Base-by-base conservation (phyloP, 2,113 vertebrate genomes). In the Candoia aspera region DNA sequence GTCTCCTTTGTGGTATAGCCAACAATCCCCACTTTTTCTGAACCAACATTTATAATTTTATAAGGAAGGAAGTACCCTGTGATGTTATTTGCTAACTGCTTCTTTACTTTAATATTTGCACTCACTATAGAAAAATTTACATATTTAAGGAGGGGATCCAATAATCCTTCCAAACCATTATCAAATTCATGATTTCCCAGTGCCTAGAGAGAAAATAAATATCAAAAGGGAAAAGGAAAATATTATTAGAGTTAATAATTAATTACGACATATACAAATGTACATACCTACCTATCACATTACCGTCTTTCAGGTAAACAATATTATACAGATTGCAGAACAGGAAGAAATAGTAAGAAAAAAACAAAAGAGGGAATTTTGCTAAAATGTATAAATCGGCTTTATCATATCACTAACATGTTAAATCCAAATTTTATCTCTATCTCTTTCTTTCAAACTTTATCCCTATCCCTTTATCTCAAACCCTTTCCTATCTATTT, bases 181-280 rank as follows among this genome's bases (percentile, higher is more conserved):
- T 99, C 99, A 94, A 99, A 99, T 96, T 99, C 99, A 29, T 99
- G 99, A 62, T 99, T 99, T 87, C 99, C 99, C 92, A 99, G 95
- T 59, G 98, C 98, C 99, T 99, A 95, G 91, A 92, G 37, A 54
- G 96, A 93, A 97, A 93, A 26, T n/a, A 95, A 94, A 94, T 55
- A 94, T 91, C 11, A 88, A 88, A 23, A 83, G 42, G 12, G 24
- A 84, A 46, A 9, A 8, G 86, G 97, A 92, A 87, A 91, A 94
- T 23, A 12, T 46, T 54, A 0, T 1, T 83, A 1, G 10, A 33
- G 59, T 42, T 89, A 91, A 42, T 49, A 23, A 9, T 29, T 49
- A 23, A 9, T 29, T 19, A 83, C 59, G 24, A 79, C 59, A 29
- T 24, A 88, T 17, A 87, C 1, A 37, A 26, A 12, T 23, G 15